Evolutionary conservation across 2,797 vertebrate species (phyloP).

Genomic region (Aphelocoma californica): DNA sequence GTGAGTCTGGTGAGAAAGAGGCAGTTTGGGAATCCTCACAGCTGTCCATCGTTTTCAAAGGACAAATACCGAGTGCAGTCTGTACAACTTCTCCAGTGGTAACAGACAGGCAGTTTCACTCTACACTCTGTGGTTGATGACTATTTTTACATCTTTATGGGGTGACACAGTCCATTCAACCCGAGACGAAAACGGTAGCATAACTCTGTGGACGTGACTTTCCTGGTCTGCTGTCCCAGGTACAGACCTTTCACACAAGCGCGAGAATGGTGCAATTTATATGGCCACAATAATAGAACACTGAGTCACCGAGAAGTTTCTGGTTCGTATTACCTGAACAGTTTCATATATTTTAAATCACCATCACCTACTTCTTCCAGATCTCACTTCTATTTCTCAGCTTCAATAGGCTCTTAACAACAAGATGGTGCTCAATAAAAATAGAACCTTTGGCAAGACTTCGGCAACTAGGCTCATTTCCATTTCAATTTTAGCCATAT

Average conservation of each 20-base stretch:
- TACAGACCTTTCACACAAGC: background rate
- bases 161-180: background rate
- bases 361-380: background rate
- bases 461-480: background rate
- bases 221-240: background rate
- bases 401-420: background rate
- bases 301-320: background rate
- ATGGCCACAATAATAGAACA: background rate
- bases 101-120: background rate
- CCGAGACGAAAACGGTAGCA: background rate
- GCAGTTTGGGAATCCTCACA: background rate
- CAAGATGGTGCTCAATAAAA: background rate
- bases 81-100: background rate
- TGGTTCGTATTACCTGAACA: background rate
- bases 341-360: background rate
- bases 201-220: background rate
- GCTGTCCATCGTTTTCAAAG: background rate
- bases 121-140: background rate
- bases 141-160: background rate
- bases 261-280: background rate
- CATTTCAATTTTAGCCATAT: background rate
- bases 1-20: background rate
- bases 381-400: background rate
- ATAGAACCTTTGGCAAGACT: background rate
- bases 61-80: accelerated